These are phyloP conservation scores for Phytoseiulus persimilis DNA, from an alignment of 2,888 invertebrate species.

Conservation along the genomic window DNA sequence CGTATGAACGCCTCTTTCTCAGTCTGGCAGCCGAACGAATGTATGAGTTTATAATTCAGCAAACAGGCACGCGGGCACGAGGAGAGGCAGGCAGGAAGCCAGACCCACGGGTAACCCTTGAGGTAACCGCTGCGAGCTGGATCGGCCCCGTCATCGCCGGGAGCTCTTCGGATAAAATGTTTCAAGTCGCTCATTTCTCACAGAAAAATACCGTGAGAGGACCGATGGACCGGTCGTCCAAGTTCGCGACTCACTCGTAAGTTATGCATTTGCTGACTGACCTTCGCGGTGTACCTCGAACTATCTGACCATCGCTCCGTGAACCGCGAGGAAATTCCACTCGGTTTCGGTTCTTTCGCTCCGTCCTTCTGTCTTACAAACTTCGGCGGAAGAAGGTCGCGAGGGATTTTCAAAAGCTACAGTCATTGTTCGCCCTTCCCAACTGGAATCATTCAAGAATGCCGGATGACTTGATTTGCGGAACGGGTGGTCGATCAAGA, in stretches of 20 bases:
- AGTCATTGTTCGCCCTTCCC: too few relatives aligned
- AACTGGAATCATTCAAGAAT: neutral
- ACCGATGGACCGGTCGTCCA: too few relatives aligned
- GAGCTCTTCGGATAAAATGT: neutral
- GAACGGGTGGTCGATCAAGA: neutral
- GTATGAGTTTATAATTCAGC: neutral
- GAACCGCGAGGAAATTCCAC: too few relatives aligned
- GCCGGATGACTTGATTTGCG: neutral
- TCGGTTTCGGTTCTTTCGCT: too few relatives aligned
- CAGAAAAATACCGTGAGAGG: neutral
- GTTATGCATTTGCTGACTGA: too few relatives aligned
- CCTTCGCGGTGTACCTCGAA: too few relatives aligned
- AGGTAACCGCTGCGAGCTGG: neutral
- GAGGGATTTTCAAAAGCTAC: too few relatives aligned
- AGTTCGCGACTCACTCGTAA: too few relatives aligned
- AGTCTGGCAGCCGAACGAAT: neutral
- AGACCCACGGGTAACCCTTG: neutral
- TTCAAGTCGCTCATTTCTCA: neutral
- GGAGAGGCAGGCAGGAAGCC: neutral
- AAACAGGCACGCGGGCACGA: neutral
- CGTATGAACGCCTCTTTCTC: neutral
- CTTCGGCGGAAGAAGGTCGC: too few relatives aligned
- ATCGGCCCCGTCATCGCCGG: neutral
- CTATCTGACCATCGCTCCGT: too few relatives aligned
- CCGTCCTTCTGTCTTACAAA: too few relatives aligned